Conservation (phyloP, 2,888 invertebrate species). For the Pollenia angustigena region DNA sequence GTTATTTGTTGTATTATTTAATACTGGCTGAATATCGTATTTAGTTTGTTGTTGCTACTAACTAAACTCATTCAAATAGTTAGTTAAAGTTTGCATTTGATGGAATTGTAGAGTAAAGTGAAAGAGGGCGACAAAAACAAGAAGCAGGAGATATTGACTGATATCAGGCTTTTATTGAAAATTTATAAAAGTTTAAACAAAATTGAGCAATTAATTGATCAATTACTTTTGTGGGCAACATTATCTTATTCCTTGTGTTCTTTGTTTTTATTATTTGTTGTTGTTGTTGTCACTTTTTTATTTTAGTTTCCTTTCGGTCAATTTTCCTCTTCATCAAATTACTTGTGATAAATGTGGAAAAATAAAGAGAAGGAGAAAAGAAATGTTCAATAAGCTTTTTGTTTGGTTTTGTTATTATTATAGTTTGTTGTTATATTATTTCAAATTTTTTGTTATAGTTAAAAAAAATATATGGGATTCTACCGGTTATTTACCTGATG, state of each 20-base stretch:
- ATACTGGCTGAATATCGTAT: slow-evolving; percentile 13
- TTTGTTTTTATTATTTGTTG: slow-evolving; percentile 5
- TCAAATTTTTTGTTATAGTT: background rate
- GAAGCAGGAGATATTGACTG: slow-evolving; percentile 26
- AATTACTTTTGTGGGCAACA: slow-evolving; percentile 57
- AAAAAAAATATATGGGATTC: too few relatives aligned
- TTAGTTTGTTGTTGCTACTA: slow-evolving; percentile 23
- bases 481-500: too few relatives aligned
- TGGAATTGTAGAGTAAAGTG: slow-evolving; percentile 5
- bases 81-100: slow-evolving; percentile 17
- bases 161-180: slow-evolving; percentile 59
- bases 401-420: slow-evolving; percentile 25
- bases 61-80: slow-evolving; percentile 37
- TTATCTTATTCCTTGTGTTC: slow-evolving; percentile 44
- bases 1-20: slow-evolving; percentile 14
- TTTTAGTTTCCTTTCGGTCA: slow-evolving; percentile 29
- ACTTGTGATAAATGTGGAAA: background rate
- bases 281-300: slow-evolving; percentile 16
- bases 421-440: slow-evolving; percentile 1
- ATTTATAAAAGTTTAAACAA: slow-evolving; percentile 66
- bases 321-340: slow-evolving; percentile 32
- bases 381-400: slow-evolving; percentile 26
- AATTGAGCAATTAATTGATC: slow-evolving; percentile 71
- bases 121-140: background rate
- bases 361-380: background rate